These are phyloP conservation scores for Crypturellus tataupa DNA, from an alignment of 2,797 vertebrate species.

Conservation along the genomic window DNA sequence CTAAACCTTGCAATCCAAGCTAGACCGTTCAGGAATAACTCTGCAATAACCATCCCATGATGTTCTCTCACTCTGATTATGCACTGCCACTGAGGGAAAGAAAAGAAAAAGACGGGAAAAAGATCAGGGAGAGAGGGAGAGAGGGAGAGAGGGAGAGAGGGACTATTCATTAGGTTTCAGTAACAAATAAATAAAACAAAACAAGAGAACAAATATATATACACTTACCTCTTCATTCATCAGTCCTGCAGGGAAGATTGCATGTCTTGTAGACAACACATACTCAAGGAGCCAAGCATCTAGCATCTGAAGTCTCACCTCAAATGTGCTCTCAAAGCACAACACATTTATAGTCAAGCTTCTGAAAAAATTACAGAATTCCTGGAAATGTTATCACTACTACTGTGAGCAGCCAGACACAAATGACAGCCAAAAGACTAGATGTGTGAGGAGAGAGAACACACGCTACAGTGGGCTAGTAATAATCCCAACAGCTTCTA, in stretches of 20 bases:
- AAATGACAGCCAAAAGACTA: neutral
- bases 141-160: neutral
- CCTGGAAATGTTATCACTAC: fast-evolving
- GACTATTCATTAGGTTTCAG: neutral
- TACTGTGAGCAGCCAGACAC: neutral
- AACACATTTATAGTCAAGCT: neutral
- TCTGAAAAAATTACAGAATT: neutral
- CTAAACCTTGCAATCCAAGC: neutral
- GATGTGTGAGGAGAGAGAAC: neutral
- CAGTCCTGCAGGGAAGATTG: neutral
- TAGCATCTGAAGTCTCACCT: neutral
- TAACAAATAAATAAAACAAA: neutral
- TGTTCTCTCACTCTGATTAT: neutral
- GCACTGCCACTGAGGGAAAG: neutral
- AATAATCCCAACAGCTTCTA: neutral
- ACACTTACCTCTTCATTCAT: neutral
- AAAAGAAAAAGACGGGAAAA: neutral
- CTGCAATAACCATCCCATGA: neutral
- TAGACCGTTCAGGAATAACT: neutral
- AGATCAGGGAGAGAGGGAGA: neutral
- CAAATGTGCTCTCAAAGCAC: neutral
- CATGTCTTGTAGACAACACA: neutral
- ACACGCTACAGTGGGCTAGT: neutral
- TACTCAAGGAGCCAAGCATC: neutral
- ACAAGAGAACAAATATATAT: neutral